A percentile compares a stretch with the other conserved stretches of the same genome.
These are phyloP conservation scores for Eleginops maclovinus DNA, from an alignment of 2,113 vertebrate genomes.

Conservation along the genomic window DNA sequence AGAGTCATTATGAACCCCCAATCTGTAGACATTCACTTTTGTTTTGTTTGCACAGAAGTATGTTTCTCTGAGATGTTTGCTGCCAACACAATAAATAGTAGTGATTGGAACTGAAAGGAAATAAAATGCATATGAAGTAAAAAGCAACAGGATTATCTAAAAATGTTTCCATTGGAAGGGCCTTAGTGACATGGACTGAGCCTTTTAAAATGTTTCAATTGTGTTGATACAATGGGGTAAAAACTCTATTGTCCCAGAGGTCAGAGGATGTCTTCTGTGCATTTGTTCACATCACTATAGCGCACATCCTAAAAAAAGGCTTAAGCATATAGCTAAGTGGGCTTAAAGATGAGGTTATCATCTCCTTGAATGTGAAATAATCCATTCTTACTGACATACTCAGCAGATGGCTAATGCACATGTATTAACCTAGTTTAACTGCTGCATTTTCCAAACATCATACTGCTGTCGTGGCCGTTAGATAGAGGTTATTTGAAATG, in stretches of 20 bases:
- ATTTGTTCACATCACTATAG: not conserved
- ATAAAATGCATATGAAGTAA: not conserved
- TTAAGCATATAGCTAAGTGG: slow-evolving; percentile 21
- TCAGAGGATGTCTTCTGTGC: not conserved
- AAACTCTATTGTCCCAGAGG: not conserved
- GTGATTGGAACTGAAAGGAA: not conserved
- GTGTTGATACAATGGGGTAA: not conserved
- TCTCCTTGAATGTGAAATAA: slow-evolving; percentile 35
- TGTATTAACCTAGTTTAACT: slow-evolving; percentile 55
- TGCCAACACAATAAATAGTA: not conserved
- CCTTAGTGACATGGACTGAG: not conserved
- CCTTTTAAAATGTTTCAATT: not conserved
- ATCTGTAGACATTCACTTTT: not conserved
- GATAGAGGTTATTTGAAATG: slow-evolving; percentile 45
- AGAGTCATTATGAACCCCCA: not conserved
- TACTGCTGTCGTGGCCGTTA: slow-evolving; percentile 7
- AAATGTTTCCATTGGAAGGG: not conserved
- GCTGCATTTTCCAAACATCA: slow-evolving; percentile 39
- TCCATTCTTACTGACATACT: slow-evolving; percentile 23
- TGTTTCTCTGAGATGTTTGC: not conserved
- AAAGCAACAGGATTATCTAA: not conserved
- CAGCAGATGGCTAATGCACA: slow-evolving; percentile 56
- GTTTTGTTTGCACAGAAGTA: not conserved
- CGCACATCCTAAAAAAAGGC: not conserved
- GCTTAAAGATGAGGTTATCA: slow-evolving; percentile 31